phyloP scores from a whole-genome alignment of 2,113 vertebrate genomes.

The Chaetura pelagica region DNA sequence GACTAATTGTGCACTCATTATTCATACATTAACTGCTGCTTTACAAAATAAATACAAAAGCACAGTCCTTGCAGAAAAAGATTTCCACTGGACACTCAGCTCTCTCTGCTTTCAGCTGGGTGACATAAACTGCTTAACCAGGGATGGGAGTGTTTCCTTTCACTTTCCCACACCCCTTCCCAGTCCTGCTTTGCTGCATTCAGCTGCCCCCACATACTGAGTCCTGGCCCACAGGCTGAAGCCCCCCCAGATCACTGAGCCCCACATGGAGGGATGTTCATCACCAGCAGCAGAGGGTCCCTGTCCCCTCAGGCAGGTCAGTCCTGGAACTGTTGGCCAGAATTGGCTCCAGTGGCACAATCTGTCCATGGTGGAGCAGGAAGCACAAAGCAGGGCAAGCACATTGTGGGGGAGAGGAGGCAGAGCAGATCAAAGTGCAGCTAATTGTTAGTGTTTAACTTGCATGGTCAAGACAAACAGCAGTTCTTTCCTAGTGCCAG shows the following conservation, averaged over 20 bases:
- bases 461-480: not conserved
- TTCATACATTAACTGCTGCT: not conserved
- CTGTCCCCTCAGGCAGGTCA: not conserved
- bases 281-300: not conserved
- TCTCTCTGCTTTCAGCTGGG: not conserved
- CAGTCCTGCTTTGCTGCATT: rapidly evolving
- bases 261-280: not conserved
- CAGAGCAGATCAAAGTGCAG: not conserved
- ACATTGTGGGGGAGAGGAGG: too few species aligned
- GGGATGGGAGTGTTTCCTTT: not conserved
- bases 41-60: not conserved
- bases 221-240: not conserved
- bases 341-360: not conserved
- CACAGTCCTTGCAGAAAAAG: not conserved
- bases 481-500: not conserved
- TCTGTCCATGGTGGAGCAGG: not conserved
- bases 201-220: rapidly evolving
- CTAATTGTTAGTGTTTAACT: not conserved
- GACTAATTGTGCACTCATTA: not conserved
- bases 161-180: not conserved
- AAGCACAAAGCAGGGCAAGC: not conserved
- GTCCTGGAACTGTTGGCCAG: not conserved
- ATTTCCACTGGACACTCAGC: not conserved
- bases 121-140: not conserved
- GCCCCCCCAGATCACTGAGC: not conserved